Evolutionary conservation across 2,113 vertebrate species (phyloP).

Genomic region (Anarhynchus alexandrinus): DNA sequence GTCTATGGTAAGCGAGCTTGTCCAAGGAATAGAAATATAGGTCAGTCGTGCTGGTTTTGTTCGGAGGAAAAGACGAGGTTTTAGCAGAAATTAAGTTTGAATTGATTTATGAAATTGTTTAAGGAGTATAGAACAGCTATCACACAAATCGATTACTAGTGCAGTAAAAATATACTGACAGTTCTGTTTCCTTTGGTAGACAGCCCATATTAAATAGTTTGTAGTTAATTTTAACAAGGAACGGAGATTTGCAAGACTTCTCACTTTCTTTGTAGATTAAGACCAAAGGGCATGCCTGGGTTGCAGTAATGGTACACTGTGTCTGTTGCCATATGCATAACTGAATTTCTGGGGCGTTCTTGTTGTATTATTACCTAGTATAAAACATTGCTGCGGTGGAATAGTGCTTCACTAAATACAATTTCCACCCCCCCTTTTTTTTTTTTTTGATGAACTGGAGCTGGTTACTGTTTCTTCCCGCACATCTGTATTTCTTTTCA

Average conservation of each 20-base stretch:
- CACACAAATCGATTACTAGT: background rate
- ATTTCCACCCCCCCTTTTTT: background rate
- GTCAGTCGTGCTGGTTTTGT: background rate
- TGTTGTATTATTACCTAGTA: background rate
- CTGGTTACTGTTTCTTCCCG: background rate
- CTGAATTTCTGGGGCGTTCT: background rate
- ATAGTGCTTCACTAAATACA: background rate
- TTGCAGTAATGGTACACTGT: background rate
- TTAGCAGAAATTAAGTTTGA: background rate
- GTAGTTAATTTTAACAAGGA: background rate
- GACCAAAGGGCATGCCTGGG: background rate
- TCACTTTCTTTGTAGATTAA: background rate
- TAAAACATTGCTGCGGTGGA: background rate
- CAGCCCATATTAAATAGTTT: background rate
- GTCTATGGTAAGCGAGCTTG: background rate
- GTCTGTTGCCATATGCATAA: background rate
- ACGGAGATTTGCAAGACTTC: background rate
- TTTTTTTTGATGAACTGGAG: background rate
- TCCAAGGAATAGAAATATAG: background rate
- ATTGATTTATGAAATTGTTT: background rate
- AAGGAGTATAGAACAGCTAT: background rate
- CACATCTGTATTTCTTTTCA: background rate
- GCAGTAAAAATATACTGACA: background rate
- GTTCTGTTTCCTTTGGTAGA: background rate
- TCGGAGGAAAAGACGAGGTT: background rate